Evolutionary conservation across 2,797 vertebrate genomes (phyloP), one percentile per base, ranked within the genome.

Genomic region (Antrozous pallidus): DNA sequence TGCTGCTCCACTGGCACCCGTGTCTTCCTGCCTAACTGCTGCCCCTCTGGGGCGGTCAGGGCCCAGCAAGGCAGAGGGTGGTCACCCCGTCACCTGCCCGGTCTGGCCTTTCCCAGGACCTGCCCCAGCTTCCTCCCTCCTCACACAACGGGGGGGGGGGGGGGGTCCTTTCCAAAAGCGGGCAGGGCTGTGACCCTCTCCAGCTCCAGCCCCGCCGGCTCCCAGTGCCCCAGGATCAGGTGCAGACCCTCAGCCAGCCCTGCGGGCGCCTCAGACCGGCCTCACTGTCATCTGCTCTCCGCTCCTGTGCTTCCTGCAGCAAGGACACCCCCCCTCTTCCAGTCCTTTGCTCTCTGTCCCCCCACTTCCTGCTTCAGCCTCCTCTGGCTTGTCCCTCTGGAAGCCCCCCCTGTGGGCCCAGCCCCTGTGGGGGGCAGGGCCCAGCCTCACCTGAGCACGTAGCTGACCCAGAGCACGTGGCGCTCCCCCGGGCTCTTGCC

Each of bases 381-480:
- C 24, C 8, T 61, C 0, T 2, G 42, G 31, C 42, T 49, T 40
- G 36, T 58, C 51, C 47, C 3, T 38, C 73, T 40, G 49, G 36
- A 31, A n/a, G 22, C 36, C 69, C 36, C 47, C 40, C 28, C 33
- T 5, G 11, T 7, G 61, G 28, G 28, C 36, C 58, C 24, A 22
- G 45, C 33, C 65, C 40, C 42, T 1, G 6, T 1, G 40, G 71
- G 77, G 2, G 1, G 33, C 9, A 1, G 1, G 31, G 18, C 0
- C 0, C 49, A 13, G 16, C 45, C 97, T 97, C 92, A 99, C 99
- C 99, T 99, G 98, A 99, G 98, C 96, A 99, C 98, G 31, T 99
- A 99, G 98, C 99, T 99, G 97, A 99, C 99, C 99, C 99, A 99
- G 96, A 99, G 99, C 98, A 99, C 98, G 33, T 99, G 99, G 93